phyloP scores from a whole-genome alignment of 2,888 invertebrate genomes.

The Pyrochroa serraticornis region DNA sequence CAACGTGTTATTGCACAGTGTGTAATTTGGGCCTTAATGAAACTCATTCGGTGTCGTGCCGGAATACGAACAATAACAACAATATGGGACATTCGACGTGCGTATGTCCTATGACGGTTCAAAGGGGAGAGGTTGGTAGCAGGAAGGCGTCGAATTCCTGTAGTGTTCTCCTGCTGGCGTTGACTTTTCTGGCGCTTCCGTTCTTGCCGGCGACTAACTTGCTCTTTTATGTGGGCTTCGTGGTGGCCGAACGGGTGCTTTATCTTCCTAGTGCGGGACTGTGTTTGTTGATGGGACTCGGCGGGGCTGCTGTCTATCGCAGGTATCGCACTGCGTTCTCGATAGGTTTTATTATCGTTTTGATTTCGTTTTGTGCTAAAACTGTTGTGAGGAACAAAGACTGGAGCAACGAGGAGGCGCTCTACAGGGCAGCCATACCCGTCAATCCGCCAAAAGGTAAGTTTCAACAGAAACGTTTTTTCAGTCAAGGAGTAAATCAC shows the following conservation, averaged over 20 bases:
- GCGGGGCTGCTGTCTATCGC: constrained; percentile 65
- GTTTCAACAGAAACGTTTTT: constrained; percentile 30
- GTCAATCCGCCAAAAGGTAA: constrained; percentile 98
- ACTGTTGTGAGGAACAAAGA: constrained; percentile 86
- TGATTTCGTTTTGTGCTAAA: constrained; percentile 74
- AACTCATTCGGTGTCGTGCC: constrained; percentile 72
- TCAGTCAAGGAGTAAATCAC: too few species aligned
- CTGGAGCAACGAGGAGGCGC: constrained; percentile 91
- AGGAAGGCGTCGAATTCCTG: constrained; percentile 32
- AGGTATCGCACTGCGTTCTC: constrained; percentile 54
- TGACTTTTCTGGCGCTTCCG: constrained; percentile 84
- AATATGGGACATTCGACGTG: constrained; percentile 63
- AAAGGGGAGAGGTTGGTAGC: not conserved
- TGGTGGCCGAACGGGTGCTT: constrained; percentile 93
- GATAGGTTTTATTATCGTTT: constrained; percentile 61
- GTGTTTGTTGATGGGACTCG: constrained; percentile 85
- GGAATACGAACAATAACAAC: constrained; percentile 75
- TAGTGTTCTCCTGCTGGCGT: constrained; percentile 59
- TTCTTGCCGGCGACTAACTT: constrained; percentile 96
- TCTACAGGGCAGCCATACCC: constrained; percentile 87
- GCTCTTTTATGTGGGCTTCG: constrained; percentile 97
- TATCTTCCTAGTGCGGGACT: constrained; percentile 96
- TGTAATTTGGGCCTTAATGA: constrained; percentile 72
- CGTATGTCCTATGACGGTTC: constrained; percentile 51
- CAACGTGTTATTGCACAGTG: constrained; percentile 64